Base-by-base conservation (phyloP, 2,113 vertebrate species). In the Colossoma macropomum region DNA sequence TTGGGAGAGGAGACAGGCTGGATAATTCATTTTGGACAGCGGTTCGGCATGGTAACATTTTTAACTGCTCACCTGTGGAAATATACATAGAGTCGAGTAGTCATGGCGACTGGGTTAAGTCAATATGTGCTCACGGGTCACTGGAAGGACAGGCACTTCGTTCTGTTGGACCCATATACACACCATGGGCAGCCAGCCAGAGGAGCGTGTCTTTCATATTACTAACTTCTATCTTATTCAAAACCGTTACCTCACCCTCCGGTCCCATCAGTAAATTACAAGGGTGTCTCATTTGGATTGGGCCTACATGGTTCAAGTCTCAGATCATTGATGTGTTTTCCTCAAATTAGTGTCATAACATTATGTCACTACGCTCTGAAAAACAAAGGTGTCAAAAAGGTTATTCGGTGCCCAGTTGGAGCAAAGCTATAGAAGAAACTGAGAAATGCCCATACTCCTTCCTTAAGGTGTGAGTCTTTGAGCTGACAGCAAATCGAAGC, bases 61-160 rank as follows among this genome's bases (percentile, higher is more conserved):
- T 89, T 79, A 91, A 90, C 81, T 76, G 69, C 86, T 91, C 89
- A 91, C 90, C 89, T 89, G 87, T 90, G 87, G 88, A 92, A 93
- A 91, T 30, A 90, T 65, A 86, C 86, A 86, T 77, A 81, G 82
- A 80, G 60, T 80, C 68, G 80, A 52, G 23, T 74, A 52, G 79
- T 72, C 60, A 74, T 87, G 86, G 86, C 71, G 27, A 81, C 84
- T 66, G 81, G 88, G 87, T 92, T 86, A 92, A 89, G 87, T 91
- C 90, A 87, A 72, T 41, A 71, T 30, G 59, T 32, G 80, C 85
- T 75, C 71, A 16, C 25, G 84, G 90, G 88, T 92, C 90, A 91
- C 15, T 86, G 56, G 41, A 32, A 15, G 89, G 88, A 69, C 87
- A 90, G 60, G 65, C 80, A 27, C 81, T 87, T 52, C 79, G 80